These are phyloP conservation scores for Mnemiopsis leidyi DNA, from an alignment of 37 sponge, comb jelly and placozoan genomes.

Conservation along the genomic window DNA sequence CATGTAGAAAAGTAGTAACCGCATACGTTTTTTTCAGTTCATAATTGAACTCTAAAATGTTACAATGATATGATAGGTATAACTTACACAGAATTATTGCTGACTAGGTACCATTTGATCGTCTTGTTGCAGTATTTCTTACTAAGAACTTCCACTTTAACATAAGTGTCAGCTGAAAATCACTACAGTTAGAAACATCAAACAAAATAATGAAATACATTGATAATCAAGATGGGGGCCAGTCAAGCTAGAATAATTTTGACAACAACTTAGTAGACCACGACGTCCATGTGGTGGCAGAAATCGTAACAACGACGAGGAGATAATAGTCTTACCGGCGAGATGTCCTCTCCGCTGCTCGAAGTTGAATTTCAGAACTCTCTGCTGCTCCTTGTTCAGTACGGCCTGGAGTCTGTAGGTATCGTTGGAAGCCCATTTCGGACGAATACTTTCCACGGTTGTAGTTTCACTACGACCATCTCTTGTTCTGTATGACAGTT, in stretches of 20 bases:
- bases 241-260: too few relatives aligned
- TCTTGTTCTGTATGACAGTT: neutral
- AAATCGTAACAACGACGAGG: too few relatives aligned
- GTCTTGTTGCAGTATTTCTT: neutral
- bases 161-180: neutral
- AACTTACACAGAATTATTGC: neutral
- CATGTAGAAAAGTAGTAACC: too few relatives aligned
- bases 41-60: too few relatives aligned
- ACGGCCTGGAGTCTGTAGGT: neutral
- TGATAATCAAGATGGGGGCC: too few relatives aligned
- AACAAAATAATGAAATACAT: too few relatives aligned
- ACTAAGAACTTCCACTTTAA: neutral
- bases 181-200: too few relatives aligned
- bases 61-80: neutral
- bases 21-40: too few relatives aligned
- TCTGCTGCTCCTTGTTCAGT: neutral
- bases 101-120: neutral
- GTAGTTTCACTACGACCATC: neutral
- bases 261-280: too few relatives aligned
- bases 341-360: conserved; percentile 16
- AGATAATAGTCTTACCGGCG: neutral
- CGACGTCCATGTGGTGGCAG: too few relatives aligned
- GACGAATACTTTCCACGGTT: neutral
- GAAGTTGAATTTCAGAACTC: conserved; percentile 3
- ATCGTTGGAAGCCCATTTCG: neutral